Evolutionary conservation across 2,888 invertebrate species (phyloP).

Genomic region (Cryptophagus acutangulus): DNA sequence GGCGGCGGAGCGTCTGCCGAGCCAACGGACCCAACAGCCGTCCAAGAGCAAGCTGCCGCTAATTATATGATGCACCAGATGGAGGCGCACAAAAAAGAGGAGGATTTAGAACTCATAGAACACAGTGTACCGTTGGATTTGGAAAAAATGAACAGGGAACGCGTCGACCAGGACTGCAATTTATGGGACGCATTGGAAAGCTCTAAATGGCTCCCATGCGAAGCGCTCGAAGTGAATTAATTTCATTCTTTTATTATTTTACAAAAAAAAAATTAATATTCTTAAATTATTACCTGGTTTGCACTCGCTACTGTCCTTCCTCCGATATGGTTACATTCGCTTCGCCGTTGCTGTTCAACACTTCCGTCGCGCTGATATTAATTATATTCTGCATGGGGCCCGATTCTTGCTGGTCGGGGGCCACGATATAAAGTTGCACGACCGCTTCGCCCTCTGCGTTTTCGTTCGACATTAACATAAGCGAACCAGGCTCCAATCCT

Average conservation of each 20-base stretch:
- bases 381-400: no score
- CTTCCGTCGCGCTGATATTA: no score
- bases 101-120: constrained; percentile 72
- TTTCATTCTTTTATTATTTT: background rate
- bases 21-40: no score
- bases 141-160: constrained; percentile 72
- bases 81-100: constrained; percentile 46
- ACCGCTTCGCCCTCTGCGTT: constrained; percentile 46
- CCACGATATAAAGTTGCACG: constrained; percentile 52
- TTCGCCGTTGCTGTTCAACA: no score
- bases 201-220: constrained; percentile 79
- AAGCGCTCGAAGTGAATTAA: constrained; percentile 62
- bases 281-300: constrained; percentile 20
- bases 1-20: no score
- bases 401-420: constrained; percentile 41
- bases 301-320: constrained; percentile 40
- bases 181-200: constrained; percentile 78
- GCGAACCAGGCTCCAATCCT: constrained; percentile 48
- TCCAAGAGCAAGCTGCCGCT: constrained; percentile 33
- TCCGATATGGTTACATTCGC: no score
- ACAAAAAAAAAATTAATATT: background rate
- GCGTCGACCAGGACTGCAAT: constrained; percentile 68
- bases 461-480: constrained; percentile 50
- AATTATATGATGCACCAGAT: constrained; percentile 24
- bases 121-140: constrained; percentile 70